Base-by-base conservation (phyloP, 2,797 vertebrate species). In the Carduelis carduelis region DNA sequence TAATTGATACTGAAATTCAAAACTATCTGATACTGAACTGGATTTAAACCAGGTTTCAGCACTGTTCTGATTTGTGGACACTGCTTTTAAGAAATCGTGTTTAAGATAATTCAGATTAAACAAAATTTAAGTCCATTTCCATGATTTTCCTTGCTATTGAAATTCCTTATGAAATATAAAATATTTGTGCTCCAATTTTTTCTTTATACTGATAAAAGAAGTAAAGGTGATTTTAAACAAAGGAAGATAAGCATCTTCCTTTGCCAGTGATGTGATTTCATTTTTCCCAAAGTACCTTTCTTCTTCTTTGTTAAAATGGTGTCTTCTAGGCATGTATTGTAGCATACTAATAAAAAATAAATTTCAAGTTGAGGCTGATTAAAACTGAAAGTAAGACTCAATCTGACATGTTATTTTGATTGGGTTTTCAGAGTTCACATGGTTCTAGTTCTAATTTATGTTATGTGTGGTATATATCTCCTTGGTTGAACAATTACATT, bases 401-500 rank as follows among this genome's bases (percentile, higher is more conserved):
- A 44, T 91, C 59, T 95, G 83, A 95, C 80, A 57, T 49, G 69
- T 46, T 89, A 63, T 94, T 89, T 90, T 93, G 89, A 95, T 95
- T 82, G 57, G 71, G 23, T 71, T 92, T 89, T 96, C 63, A 83
- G 91, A 72, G 85, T 95, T 96, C 93, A 90, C 83, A 53, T 70
- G 70, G 46, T 79, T 93, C 89, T 78, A 43, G 89, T 86, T 87
- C 83, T 87, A 91, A 93, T 95, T 89, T 95, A 61, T 84, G 84
- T 93, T 92, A 75, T 53, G 30, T 7, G 7, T 41, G 77, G n/a
- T 78, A 47, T 57, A 78, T 79, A 93, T 61, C 90, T 95, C 86
- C 76, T 82, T 83, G 91, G 95, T 65, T 83, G 81, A 89, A 91
- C 91, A 93, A 82, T 92, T 97, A 96, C 92, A 93, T 94, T 87